Conservation (phyloP, 2,888 invertebrate genomes). For the Kryphioiulus occultus region DNA sequence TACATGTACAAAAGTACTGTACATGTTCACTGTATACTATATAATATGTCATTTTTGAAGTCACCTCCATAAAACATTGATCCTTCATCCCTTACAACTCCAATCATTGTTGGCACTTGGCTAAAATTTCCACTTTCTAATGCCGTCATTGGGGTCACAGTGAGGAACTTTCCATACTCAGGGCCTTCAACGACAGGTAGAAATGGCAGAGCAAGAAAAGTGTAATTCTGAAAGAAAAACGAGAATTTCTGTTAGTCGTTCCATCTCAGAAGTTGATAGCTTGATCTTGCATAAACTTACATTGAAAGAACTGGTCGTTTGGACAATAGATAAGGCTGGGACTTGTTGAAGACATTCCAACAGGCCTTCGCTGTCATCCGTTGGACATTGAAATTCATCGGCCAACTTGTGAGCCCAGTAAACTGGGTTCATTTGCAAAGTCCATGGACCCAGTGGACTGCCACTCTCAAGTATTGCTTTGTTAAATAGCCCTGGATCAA, state of each 20-base stretch:
- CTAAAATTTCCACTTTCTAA: constrained; percentile 34
- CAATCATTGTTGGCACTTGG: constrained; percentile 39
- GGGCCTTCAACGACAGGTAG: constrained; percentile 42
- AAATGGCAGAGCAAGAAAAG: constrained; percentile 13
- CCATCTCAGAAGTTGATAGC: neutral
- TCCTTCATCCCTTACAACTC: constrained; percentile 42
- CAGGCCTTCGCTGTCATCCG: neutral
- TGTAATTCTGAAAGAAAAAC: neutral
- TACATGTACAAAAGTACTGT: no score
- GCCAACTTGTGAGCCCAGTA: neutral
- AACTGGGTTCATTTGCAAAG: neutral
- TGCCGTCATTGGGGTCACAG: neutral
- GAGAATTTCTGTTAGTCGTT: neutral
- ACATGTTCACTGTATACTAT: no score
- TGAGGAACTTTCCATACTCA: constrained; percentile 9
- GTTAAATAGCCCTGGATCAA: constrained; percentile 41
- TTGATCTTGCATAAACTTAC: neutral
- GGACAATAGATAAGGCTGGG: neutral
- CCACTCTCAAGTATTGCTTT: constrained; percentile 44
- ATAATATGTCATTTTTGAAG: neutral
- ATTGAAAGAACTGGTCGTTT: neutral
- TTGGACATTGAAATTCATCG: constrained; percentile 6
- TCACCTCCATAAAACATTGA: constrained; percentile 29
- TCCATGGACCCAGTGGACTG: neutral
- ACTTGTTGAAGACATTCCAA: constrained; percentile 33